Evolutionary conservation across 2,113 vertebrate genomes (phyloP).

Genomic region (Misgurnus mizolepis): DNA sequence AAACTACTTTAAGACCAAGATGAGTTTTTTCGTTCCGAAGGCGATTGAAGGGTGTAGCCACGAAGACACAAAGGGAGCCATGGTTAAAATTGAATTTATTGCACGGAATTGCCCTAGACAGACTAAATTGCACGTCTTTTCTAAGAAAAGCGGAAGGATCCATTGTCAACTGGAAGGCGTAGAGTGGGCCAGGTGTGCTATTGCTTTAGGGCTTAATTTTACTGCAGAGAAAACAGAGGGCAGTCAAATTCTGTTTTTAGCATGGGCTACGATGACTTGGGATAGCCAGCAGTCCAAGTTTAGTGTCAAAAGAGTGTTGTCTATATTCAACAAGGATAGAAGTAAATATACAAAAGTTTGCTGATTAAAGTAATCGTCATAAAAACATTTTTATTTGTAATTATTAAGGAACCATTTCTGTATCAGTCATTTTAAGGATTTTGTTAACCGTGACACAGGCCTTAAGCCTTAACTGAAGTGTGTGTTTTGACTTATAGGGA

Average conservation of each 20-base stretch:
- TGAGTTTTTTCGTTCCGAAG: constrained; percentile 63
- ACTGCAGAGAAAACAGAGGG: not conserved
- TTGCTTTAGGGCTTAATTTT: constrained; percentile 12
- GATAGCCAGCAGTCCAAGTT: not conserved
- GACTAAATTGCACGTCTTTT: constrained; percentile 50
- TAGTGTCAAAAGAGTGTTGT: not conserved
- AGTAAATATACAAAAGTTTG: not conserved
- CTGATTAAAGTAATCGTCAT: not conserved
- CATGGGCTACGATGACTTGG: not conserved
- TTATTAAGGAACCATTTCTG: not conserved
- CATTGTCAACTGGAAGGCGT: constrained; percentile 35
- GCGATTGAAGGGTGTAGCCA: constrained; percentile 45
- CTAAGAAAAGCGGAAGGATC: constrained; percentile 53
- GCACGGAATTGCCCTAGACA: constrained; percentile 43
- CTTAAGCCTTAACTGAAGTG: not conserved
- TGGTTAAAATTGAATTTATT: constrained; percentile 63
- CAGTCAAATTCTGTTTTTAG: not conserved
- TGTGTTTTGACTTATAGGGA: not conserved
- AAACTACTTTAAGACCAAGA: constrained; percentile 40
- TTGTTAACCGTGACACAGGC: not conserved
- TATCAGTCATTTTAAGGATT: not conserved
- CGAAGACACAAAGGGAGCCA: constrained; percentile 57
- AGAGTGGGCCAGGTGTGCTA: constrained; percentile 37
- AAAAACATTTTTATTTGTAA: not conserved
- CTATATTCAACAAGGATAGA: not conserved